Base-by-base conservation (phyloP, 2,888 invertebrate genomes). In the Sarcophaga carnaria region DNA sequence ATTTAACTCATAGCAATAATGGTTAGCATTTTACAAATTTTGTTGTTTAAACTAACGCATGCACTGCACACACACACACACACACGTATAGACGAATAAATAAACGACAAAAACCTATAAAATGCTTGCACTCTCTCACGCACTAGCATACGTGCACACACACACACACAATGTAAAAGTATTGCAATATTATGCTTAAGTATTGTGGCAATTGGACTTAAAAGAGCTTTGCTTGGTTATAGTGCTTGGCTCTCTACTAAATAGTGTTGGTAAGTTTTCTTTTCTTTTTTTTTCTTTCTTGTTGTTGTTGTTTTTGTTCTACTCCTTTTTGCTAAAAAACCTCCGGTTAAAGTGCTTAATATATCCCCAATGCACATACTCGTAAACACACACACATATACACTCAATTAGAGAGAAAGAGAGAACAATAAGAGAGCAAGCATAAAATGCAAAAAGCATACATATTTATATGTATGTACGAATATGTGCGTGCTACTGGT, bases 21-120 rank as follows among this genome's bases (percentile, higher is more conserved):
- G 75, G 80, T 80, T 80, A 75, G 80, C 74, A 80, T 80, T 80
- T 70, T 80, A 80, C 80, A 80, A 80, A 80, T 14, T 80, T 80
- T 80, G 80, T 80, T 80, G 74, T 74, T 67, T 62, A 67, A 80
- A 37, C 72, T 67, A 80, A 75, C 49, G 17, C 63, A 54, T 45
- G 60, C 14, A 47, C 22, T 22, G 22, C 17, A 67, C 22, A 62
- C 14, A 17, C 20, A 47, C 20, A 47, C 22, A 80, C 47, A 66
- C 63, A 22, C 17, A 69, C 17, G 60, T 37, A 37, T 47, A 25
- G 25, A 25, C 3, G 25, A 25, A 25, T 3, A 25, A 25, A 25
- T 25, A 25, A 25, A 25, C 37, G 37, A 37, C 1, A 6, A 37
- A 37, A 37, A 37, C 37, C 37, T 37, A 37, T 37, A 37, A 37